phyloP scores from a whole-genome alignment of 2,888 invertebrate species.

The Archips crataeganus region DNA sequence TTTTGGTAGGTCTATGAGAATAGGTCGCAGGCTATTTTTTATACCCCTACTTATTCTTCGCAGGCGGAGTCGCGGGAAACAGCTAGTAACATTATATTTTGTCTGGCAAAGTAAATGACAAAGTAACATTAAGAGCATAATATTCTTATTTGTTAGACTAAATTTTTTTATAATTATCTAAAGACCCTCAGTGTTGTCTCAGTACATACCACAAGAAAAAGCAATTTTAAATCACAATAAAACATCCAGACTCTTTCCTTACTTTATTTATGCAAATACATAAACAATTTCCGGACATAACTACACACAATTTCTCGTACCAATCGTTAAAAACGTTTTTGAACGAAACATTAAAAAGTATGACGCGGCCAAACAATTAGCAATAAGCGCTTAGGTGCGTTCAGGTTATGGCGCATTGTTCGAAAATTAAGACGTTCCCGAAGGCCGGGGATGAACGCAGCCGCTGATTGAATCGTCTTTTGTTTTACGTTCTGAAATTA shows the following conservation, averaged over 20 bases:
- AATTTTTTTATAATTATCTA: background rate
- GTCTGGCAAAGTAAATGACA: too few species aligned
- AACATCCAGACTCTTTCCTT: constrained; percentile 32
- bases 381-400: constrained; percentile 16
- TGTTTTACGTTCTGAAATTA: constrained; percentile 6
- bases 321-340: constrained; percentile 25
- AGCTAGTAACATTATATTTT: too few species aligned
- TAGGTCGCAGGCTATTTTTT: too few species aligned
- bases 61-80: too few species aligned
- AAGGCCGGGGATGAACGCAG: constrained; percentile 11
- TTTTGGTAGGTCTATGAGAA: too few species aligned
- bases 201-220: background rate
- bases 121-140: too few species aligned
- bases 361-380: constrained; percentile 14
- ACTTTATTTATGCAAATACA: constrained; percentile 51
- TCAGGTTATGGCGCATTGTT: constrained; percentile 21
- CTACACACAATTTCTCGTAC: constrained; percentile 33
- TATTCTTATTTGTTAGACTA: too few species aligned
- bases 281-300: constrained; percentile 45
- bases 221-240: constrained; percentile 3
- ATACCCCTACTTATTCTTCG: too few species aligned
- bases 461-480: constrained; percentile 8
- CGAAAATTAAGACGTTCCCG: constrained; percentile 18
- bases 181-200: background rate
- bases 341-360: constrained; percentile 9